phyloP scores from a whole-genome alignment of 1,140 invertebrate species.

The Hylaeus anthracinus region DNA sequence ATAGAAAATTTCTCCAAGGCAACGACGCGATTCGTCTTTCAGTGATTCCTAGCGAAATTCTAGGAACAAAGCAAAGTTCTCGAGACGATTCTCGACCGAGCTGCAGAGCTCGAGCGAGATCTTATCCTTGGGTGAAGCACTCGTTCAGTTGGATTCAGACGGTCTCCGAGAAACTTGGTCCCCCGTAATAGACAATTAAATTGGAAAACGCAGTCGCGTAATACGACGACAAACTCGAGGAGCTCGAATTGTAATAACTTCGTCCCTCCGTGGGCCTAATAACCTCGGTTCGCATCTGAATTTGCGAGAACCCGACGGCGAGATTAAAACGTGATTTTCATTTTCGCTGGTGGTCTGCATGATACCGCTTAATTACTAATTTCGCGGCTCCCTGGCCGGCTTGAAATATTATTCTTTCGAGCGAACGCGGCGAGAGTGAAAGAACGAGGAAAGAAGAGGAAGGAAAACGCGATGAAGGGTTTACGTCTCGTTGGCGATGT shows the following conservation, averaged over 20 bases:
- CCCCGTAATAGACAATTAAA: conserved; percentile 30
- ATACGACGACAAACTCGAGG: conserved; percentile 6
- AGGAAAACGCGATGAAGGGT: neutral
- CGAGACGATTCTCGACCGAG: neutral
- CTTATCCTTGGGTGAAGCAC: too few relatives aligned
- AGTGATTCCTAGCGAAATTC: neutral
- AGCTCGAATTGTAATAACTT: conserved; percentile 32
- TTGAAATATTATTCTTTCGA: neutral
- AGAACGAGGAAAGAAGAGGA: neutral
- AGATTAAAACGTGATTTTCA: conserved; percentile 31
- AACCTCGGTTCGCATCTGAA: neutral
- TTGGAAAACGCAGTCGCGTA: conserved; percentile 24
- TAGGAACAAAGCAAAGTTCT: neutral
- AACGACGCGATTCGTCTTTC: neutral
- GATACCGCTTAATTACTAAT: neutral
- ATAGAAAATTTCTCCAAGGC: neutral
- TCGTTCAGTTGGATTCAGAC: conserved; percentile 7
- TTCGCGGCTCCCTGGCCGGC: neutral
- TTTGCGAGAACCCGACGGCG: neutral
- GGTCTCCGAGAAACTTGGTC: neutral
- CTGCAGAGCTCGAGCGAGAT: neutral
- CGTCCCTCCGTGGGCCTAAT: neutral
- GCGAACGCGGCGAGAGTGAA: neutral
- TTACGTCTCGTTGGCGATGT: too few relatives aligned
- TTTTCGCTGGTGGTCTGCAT: neutral